These are phyloP conservation scores for Ichneumoninae sp. DNA, from an alignment of 2,888 invertebrate species.

Conservation along the genomic window DNA sequence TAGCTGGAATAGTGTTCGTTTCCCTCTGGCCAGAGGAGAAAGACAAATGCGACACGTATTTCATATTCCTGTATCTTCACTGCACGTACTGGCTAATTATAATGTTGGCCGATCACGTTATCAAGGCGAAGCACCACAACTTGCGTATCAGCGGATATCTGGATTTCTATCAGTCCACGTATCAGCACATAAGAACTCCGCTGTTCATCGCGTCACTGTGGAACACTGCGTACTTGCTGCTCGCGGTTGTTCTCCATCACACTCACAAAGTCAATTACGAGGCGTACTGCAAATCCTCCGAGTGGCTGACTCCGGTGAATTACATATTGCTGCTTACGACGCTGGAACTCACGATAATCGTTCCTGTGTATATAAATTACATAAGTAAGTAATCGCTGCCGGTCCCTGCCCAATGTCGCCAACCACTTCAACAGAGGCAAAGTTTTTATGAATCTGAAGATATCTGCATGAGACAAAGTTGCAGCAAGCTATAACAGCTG, in stretches of 20 bases:
- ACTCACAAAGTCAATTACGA: conserved; percentile 81
- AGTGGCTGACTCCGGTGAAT: conserved; percentile 82
- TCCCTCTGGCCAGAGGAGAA: conserved; percentile 80
- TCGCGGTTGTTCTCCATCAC: conserved; percentile 81
- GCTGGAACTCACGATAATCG: conserved; percentile 84
- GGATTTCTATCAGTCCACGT: conserved; percentile 88
- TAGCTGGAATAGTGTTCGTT: conserved; percentile 80
- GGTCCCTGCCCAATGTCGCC: not conserved
- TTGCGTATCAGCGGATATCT: conserved; percentile 88
- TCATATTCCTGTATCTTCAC: conserved; percentile 81
- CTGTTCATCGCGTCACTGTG: conserved; percentile 88
- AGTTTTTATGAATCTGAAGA: too few species aligned
- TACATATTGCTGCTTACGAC: conserved; percentile 85
- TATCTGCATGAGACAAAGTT: too few species aligned
- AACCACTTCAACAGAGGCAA: not conserved
- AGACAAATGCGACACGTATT: conserved; percentile 82
- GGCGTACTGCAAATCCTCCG: conserved; percentile 85
- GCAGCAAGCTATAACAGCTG: too few species aligned
- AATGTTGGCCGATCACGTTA: conserved; percentile 85
- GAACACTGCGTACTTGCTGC: conserved; percentile 80
- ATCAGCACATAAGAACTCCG: conserved; percentile 87
- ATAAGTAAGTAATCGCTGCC: conserved; percentile 86
- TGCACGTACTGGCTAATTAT: conserved; percentile 80
- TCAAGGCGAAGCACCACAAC: conserved; percentile 87
- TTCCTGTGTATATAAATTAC: conserved; percentile 85